Conservation (phyloP, 2,888 invertebrate species). For the Stictocephala bisonia region DNA sequence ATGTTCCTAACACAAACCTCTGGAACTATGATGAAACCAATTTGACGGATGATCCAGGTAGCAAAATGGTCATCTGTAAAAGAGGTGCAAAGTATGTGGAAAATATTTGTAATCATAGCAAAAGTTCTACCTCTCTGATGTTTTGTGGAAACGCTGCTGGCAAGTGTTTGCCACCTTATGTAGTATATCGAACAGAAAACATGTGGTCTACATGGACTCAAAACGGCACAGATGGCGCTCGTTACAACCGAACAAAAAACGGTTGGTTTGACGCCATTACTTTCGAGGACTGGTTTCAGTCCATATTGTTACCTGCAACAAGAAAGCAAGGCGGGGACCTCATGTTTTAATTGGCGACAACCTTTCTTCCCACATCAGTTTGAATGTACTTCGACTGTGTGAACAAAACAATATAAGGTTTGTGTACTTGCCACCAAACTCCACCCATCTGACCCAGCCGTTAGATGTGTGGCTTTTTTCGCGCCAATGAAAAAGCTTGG, state of each 20-base stretch:
- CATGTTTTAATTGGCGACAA: slow-evolving; percentile 63
- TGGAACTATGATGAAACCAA: slow-evolving; percentile 62
- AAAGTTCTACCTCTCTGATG: slow-evolving; percentile 61
- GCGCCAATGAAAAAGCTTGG: slow-evolving; percentile 58
- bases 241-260: slow-evolving; percentile 62
- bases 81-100: slow-evolving; percentile 62
- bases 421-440: slow-evolving; percentile 60
- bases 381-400: slow-evolving; percentile 58
- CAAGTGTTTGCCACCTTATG: slow-evolving; percentile 60
- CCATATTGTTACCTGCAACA: slow-evolving; percentile 54
- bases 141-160: slow-evolving; percentile 62
- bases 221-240: slow-evolving; percentile 61
- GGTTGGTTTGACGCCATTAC: slow-evolving; percentile 62
- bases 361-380: slow-evolving; percentile 58
- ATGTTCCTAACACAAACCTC: slow-evolving; percentile 56
- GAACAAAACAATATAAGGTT: slow-evolving; percentile 60
- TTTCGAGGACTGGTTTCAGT: slow-evolving; percentile 62
- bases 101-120: slow-evolving; percentile 60
- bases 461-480: slow-evolving; percentile 59
- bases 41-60: slow-evolving; percentile 58
- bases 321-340: slow-evolving; percentile 52
- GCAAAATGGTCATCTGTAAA: slow-evolving; percentile 56
- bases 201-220: slow-evolving; percentile 63
- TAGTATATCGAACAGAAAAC: slow-evolving; percentile 61
- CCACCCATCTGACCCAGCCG: slow-evolving; percentile 57